Conservation (phyloP, 2,888 invertebrate genomes). For the Ditylenchus weischeri region DNA sequence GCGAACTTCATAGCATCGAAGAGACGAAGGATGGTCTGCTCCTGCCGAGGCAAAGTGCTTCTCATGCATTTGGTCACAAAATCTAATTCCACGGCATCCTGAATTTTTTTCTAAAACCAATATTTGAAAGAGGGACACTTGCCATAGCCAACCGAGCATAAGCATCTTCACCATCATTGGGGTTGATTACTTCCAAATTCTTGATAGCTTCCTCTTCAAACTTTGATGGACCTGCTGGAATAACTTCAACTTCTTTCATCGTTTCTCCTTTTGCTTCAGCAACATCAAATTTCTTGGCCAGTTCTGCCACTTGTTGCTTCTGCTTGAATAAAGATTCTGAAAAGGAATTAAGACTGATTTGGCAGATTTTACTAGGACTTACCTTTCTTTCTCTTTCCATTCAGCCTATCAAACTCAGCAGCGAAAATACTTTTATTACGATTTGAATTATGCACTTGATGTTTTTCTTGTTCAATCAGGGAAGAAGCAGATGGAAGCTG, state of each 20-base stretch:
- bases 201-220: slow-evolving; percentile 40
- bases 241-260: not conserved
- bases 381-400: slow-evolving; percentile 26
- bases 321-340: slow-evolving; percentile 32
- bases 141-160: slow-evolving; percentile 51
- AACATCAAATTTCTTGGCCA: not conserved
- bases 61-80: slow-evolving; percentile 46
- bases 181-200: slow-evolving; percentile 49
- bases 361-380: not conserved
- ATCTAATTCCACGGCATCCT: slow-evolving; percentile 55
- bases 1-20: slow-evolving; percentile 45
- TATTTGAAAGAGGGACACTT: not conserved
- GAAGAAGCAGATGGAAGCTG: not conserved
- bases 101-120: not conserved
- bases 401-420: slow-evolving; percentile 45
- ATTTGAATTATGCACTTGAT: not conserved
- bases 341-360: not conserved
- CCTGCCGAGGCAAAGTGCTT: slow-evolving; percentile 42
- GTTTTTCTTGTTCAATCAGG: not conserved
- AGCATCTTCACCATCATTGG: slow-evolving; percentile 36
- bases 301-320: slow-evolving; percentile 13
- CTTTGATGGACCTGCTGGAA: not conserved
- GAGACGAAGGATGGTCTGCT: slow-evolving; percentile 43
- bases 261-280: not conserved
- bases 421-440: slow-evolving; percentile 50